These are phyloP conservation scores for Ceryle rudis DNA, from an alignment of 2,797 vertebrate species.

Conservation along the genomic window DNA sequence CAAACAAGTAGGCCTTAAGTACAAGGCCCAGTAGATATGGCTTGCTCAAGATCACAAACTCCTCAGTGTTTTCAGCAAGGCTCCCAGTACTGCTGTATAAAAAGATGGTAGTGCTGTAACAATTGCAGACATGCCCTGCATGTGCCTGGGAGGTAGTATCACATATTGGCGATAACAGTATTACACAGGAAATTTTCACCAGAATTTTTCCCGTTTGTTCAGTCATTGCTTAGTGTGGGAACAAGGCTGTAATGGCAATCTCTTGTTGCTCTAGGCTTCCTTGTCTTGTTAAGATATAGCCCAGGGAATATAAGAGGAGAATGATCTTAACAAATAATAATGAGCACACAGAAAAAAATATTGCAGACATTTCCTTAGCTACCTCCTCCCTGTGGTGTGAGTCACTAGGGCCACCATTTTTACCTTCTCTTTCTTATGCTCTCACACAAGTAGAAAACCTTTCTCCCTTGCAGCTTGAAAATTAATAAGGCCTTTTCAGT, in stretches of 20 bases:
- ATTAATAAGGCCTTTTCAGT: neutral
- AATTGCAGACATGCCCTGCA: neutral
- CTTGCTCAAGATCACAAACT: neutral
- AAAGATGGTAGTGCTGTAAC: neutral
- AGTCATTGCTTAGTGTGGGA: neutral
- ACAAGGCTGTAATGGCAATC: neutral
- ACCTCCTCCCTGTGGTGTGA: neutral
- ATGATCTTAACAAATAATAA: neutral
- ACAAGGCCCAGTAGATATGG: neutral
- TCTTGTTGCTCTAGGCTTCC: neutral
- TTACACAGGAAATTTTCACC: neutral
- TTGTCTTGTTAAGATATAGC: neutral
- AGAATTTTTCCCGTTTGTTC: neutral
- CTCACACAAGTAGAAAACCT: neutral
- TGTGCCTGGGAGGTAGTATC: neutral
- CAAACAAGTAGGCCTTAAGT: rapidly evolving
- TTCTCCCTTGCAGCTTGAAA: neutral
- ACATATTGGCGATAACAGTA: no score
- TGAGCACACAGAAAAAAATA: neutral
- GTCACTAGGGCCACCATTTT: neutral
- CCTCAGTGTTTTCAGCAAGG: neutral
- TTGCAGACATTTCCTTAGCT: neutral
- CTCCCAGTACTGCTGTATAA: neutral
- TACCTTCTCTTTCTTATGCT: neutral
- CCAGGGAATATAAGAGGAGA: neutral